Evolutionary conservation across 2,888 invertebrate genomes (phyloP), one percentile per base, ranked within the genome.

Genomic region (Melipona beecheii): DNA sequence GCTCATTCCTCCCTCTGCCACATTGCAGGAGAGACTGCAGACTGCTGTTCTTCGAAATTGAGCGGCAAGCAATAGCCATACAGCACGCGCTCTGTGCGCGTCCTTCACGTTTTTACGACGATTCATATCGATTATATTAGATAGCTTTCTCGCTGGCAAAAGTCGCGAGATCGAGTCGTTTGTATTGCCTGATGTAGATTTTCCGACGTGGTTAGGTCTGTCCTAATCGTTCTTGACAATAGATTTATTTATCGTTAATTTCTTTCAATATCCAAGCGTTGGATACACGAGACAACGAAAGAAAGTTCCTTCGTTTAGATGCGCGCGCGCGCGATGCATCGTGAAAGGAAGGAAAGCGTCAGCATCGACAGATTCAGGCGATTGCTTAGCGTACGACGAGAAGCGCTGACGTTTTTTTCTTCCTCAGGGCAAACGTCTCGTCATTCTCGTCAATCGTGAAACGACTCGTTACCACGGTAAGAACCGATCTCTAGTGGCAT

Each of bases 401-500:
- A 78, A 70, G 58, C 81, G 68, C 73, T 75, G 69, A 54, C 58
- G 70, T 54, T 81, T 78, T 49, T 86, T 82, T 75, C 43, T 65
- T 36, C 54, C 52, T 78, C 65, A 13, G 54, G 27, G 72, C n/a
- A 77, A 78, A 62, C 43, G 76, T 72, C 78, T 43, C 70, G 76
- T 87, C 77, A 84, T 83, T 73, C 62, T 60, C 36, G 70, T 79
- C 31, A 58, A 76, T 78, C 72, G 50, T 36, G 73, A 71, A 78
- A 83, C 85, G 75, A 70, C 75, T 83, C 68, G 79, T 85, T 86
- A 64, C 43, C 74, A 60, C 65, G 74, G 17, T 24, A 52, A n/a
- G 27, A 87, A 78, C 43, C 78, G 87, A 83, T 85, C 79, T 79
- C 73, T 24, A 68, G 64, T 43, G 62, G 82, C 75, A 56, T 60